Conservation (phyloP, 37 sponge, comb jelly and placozoan species). For the Axinella damicornis region DNA sequence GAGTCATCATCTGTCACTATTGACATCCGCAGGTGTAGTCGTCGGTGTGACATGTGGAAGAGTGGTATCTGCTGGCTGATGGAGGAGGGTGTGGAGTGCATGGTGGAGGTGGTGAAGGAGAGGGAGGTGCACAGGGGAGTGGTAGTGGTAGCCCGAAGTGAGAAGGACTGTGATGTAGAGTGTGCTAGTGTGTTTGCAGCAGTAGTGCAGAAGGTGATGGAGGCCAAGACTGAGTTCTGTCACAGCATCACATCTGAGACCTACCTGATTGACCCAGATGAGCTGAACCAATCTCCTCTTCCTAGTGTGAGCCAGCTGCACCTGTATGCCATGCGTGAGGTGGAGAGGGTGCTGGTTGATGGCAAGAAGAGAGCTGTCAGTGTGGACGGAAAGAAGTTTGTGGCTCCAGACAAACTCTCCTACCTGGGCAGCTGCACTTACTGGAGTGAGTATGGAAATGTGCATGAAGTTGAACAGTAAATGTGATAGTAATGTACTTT, state of each 20-base stretch:
- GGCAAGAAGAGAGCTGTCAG: background rate
- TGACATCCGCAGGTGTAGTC: background rate
- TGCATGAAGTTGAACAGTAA: no score
- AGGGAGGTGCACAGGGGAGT: conserved; percentile 20
- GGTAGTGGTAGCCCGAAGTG: conserved; percentile 25
- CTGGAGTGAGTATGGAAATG: background rate
- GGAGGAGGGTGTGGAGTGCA: conserved; percentile 34
- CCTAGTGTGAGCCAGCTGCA: background rate
- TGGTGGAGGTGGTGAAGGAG: conserved; percentile 38
- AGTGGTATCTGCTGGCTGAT: conserved; percentile 54
- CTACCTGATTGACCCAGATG: conserved; percentile 20
- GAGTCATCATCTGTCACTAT: background rate
- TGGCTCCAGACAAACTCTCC: background rate
- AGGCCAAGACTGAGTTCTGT: conserved; percentile 22
- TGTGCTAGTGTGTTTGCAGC: conserved; percentile 19
- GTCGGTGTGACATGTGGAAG: conserved; percentile 51
- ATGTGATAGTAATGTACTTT: no score
- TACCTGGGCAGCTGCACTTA: background rate
- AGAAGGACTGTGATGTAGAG: conserved; percentile 4
- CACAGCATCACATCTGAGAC: background rate
- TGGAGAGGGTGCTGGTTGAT: conserved; percentile 10
- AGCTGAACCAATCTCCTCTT: background rate
- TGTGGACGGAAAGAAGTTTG: background rate
- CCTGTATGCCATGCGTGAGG: conserved; percentile 18
- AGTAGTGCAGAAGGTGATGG: conserved; percentile 18